phyloP scores from a whole-genome alignment of 2,797 vertebrate species.

The Myripristis murdjan region DNA sequence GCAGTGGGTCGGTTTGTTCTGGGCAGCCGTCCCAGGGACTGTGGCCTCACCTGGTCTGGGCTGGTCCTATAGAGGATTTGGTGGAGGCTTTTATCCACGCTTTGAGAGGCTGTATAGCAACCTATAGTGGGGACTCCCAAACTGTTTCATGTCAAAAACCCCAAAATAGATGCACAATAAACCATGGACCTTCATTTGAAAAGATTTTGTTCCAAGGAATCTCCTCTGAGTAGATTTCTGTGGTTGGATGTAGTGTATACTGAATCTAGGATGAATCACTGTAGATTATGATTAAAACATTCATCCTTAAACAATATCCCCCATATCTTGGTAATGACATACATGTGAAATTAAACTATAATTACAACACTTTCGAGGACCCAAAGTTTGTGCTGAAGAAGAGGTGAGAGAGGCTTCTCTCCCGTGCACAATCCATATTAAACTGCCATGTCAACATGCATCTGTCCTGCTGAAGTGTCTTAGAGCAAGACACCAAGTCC shows the following conservation, averaged over 20 bases:
- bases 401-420: constrained; percentile 40
- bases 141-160: background rate
- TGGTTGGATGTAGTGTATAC: background rate
- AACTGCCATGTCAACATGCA: constrained; percentile 46
- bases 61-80: constrained; percentile 26
- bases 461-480: constrained; percentile 34
- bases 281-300: background rate
- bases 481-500: constrained; percentile 54
- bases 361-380: too few relatives aligned
- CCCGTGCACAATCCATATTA: constrained; percentile 41
- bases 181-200: background rate
- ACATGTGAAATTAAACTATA: constrained; percentile 3
- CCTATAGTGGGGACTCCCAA: background rate
- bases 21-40: constrained; percentile 28
- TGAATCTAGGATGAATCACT: too few relatives aligned
- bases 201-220: constrained; percentile 1
- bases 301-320: background rate
- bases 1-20: constrained; percentile 2
- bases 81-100: constrained; percentile 1
- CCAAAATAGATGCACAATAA: constrained; percentile 18
- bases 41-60: constrained; percentile 49
- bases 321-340: background rate
- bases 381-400: constrained; percentile 42
- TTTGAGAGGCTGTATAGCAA: background rate
- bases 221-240: background rate